Evolutionary conservation across 2,888 invertebrate genomes (phyloP).

Genomic region (Scaptomyza cyrtandrae): DNA sequence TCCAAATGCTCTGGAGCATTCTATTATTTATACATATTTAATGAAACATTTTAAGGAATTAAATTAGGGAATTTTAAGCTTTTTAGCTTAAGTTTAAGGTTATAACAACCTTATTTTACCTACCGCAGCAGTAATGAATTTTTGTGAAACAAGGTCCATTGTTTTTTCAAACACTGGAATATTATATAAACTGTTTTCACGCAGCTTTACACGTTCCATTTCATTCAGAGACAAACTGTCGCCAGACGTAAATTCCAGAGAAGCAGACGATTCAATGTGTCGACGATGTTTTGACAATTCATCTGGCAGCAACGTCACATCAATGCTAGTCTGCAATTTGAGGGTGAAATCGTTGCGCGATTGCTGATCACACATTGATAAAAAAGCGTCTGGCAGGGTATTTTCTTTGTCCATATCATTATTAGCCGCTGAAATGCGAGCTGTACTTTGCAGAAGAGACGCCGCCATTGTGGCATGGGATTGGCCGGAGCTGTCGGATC

Average conservation of each 20-base stretch:
- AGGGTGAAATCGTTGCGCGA: slow-evolving; percentile 31
- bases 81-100: neutral
- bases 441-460: slow-evolving; percentile 39
- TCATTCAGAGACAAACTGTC: slow-evolving; percentile 49
- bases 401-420: slow-evolving; percentile 51
- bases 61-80: neutral
- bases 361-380: slow-evolving; percentile 21
- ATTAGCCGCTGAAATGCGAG: slow-evolving; percentile 1
- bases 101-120: neutral
- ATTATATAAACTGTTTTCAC: slow-evolving; percentile 33
- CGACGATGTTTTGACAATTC: slow-evolving; percentile 29
- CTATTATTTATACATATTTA: slow-evolving; percentile 3
- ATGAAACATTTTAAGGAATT: neutral
- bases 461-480: slow-evolving; percentile 19
- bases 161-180: slow-evolving; percentile 49
- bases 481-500: slow-evolving; percentile 48
- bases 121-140: slow-evolving; percentile 9
- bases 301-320: slow-evolving; percentile 59
- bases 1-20: neutral
- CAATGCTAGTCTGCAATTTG: slow-evolving; percentile 56
- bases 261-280: neutral
- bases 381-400: slow-evolving; percentile 2
- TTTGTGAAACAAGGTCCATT: slow-evolving; percentile 49
- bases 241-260: slow-evolving; percentile 10
- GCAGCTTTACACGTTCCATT: slow-evolving; percentile 38